Percentiles rank a stretch among this genome's conserved stretches.
These are phyloP conservation scores for Peromyscus californicus DNA, from an alignment of 2,113 vertebrate species.

Conservation along the genomic window DNA sequence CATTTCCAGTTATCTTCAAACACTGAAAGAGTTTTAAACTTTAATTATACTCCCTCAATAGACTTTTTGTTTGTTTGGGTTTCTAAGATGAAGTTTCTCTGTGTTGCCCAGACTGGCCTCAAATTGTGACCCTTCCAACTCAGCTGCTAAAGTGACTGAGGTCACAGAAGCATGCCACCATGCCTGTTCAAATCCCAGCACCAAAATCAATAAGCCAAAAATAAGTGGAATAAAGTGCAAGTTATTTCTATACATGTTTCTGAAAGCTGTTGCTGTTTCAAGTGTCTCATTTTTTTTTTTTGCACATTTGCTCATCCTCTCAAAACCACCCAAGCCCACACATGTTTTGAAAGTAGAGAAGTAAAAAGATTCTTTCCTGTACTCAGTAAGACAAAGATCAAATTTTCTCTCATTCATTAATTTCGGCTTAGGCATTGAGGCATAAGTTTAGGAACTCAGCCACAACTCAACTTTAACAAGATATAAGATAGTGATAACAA, in stretches of 20 bases:
- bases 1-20: conserved; percentile 19
- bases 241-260: background rate
- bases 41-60: background rate
- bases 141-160: background rate
- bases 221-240: background rate
- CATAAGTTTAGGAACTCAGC: conserved; percentile 42
- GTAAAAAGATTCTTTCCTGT: conserved; percentile 17
- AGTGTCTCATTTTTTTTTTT: background rate
- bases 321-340: background rate
- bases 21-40: background rate
- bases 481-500: background rate
- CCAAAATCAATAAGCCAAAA: background rate
- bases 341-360: conserved; percentile 25
- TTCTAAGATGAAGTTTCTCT: background rate
- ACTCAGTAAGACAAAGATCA: conserved; percentile 24
- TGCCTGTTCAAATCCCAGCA: background rate
- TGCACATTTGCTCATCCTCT: background rate
- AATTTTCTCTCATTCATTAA: background rate
- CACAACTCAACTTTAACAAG: background rate
- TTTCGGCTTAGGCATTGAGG: conserved; percentile 38
- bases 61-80: background rate
- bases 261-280: background rate
- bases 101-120: background rate
- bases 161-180: background rate
- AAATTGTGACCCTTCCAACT: background rate